Evolutionary conservation across 23 tunicate species (phyloP).

Genomic region (Clavelina lepadiformis): DNA sequence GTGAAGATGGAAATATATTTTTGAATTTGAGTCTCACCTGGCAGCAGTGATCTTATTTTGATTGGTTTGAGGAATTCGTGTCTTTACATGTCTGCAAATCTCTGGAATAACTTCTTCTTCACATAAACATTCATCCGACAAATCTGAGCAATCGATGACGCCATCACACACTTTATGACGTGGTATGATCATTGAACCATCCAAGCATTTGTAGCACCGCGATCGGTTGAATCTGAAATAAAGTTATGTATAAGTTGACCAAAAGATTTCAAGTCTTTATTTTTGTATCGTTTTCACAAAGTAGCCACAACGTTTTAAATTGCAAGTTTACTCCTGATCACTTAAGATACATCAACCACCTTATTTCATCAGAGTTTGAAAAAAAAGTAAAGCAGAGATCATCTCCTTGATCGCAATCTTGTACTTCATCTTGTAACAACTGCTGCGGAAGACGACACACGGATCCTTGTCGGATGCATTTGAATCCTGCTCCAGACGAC

Average conservation of each 20-base stretch:
- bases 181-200: constrained; percentile 20
- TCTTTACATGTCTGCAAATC: constrained; percentile 19
- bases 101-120: constrained; percentile 9
- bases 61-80: not conserved
- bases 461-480: constrained; percentile 39
- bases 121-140: constrained; percentile 46
- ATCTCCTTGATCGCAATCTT: constrained; percentile 45
- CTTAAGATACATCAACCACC: too few relatives aligned
- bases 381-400: constrained; percentile 64
- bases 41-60: too few relatives aligned
- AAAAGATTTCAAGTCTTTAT: too few relatives aligned
- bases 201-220: constrained; percentile 23
- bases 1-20: too few relatives aligned
- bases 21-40: too few relatives aligned
- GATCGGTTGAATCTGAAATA: not conserved
- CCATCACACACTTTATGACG: constrained; percentile 27
- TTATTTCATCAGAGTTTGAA: too few relatives aligned
- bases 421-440: constrained; percentile 34
- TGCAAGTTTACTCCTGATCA: too few relatives aligned
- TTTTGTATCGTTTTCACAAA: too few relatives aligned
- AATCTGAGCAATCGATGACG: constrained; percentile 41
- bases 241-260: too few relatives aligned
- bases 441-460: constrained; percentile 53
- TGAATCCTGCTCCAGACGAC: constrained; percentile 37
- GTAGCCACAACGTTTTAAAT: too few relatives aligned